phyloP scores from a whole-genome alignment of 2,113 vertebrate species.

The Lepidothrix coronata region DNA sequence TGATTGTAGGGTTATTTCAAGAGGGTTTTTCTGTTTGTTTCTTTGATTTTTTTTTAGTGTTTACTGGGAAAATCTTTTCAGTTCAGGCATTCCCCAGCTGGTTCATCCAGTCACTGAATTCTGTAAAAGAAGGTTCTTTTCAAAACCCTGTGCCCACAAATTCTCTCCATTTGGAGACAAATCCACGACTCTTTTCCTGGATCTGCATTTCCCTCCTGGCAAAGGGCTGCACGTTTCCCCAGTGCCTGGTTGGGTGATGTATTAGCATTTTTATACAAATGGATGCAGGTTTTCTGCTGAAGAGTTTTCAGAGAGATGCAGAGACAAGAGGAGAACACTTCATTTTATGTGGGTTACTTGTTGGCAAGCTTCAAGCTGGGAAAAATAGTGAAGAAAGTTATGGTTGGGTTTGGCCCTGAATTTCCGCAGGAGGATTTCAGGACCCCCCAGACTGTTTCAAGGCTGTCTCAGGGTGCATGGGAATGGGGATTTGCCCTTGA shows the following conservation, averaged over 20 bases:
- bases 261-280: not conserved
- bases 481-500: not conserved
- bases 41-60: not conserved
- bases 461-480: not conserved
- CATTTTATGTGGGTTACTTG: not conserved
- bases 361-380: not conserved
- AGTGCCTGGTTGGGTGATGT: not conserved
- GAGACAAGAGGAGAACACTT: not conserved
- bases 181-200: not conserved
- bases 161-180: not conserved
- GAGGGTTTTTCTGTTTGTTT: not conserved
- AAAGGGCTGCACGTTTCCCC: not conserved
- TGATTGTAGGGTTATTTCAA: not conserved
- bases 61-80: not conserved
- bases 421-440: not conserved
- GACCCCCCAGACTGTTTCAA: not conserved
- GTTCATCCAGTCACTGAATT: not conserved
- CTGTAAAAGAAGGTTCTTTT: not conserved
- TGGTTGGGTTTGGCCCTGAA: not conserved
- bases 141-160: rapidly evolving
- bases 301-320: not conserved
- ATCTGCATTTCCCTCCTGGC: not conserved
- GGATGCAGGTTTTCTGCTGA: not conserved
- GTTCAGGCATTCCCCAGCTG: not conserved
- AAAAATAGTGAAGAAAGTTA: not conserved